Conservation (phyloP, 2,888 invertebrate species). For the Cantharis flavilabris region DNA sequence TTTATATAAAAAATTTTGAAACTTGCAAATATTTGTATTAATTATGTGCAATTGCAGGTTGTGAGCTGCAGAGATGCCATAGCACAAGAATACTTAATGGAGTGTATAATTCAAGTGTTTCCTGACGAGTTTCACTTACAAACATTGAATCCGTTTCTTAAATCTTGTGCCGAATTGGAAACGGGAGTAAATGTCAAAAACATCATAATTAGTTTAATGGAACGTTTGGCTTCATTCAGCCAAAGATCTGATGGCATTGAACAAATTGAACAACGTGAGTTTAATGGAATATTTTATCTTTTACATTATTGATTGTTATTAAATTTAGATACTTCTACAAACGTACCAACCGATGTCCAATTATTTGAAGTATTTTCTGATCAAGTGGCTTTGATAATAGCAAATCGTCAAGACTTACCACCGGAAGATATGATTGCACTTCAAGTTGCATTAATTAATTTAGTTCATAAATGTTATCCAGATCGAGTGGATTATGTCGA, state of each 20-base stretch:
- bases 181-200: constrained; percentile 97
- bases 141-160: constrained; percentile 91
- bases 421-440: constrained; percentile 94
- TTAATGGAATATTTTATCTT: not conserved
- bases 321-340: constrained; percentile 20
- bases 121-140: constrained; percentile 99
- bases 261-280: constrained; percentile 21
- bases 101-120: constrained; percentile 98
- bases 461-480: constrained; percentile 96
- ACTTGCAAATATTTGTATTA: no score
- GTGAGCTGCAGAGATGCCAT: constrained; percentile 98
- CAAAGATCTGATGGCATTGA: constrained; percentile 69
- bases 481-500: constrained; percentile 94
- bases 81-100: constrained; percentile 99
- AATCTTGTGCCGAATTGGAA: constrained; percentile 96
- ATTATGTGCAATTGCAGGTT: constrained; percentile 56
- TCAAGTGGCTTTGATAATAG: constrained; percentile 92
- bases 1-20: not conserved
- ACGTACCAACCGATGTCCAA: constrained; percentile 73
- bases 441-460: constrained; percentile 91
- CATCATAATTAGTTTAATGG: constrained; percentile 95
- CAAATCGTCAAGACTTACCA: constrained; percentile 93
- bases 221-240: constrained; percentile 83
- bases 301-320: not conserved
- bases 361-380: constrained; percentile 98